Percentiles rank a stretch among this genome's conserved stretches.
phyloP scores from a whole-genome alignment of 2,888 invertebrate genomes.

The Cistogaster globosa region DNA sequence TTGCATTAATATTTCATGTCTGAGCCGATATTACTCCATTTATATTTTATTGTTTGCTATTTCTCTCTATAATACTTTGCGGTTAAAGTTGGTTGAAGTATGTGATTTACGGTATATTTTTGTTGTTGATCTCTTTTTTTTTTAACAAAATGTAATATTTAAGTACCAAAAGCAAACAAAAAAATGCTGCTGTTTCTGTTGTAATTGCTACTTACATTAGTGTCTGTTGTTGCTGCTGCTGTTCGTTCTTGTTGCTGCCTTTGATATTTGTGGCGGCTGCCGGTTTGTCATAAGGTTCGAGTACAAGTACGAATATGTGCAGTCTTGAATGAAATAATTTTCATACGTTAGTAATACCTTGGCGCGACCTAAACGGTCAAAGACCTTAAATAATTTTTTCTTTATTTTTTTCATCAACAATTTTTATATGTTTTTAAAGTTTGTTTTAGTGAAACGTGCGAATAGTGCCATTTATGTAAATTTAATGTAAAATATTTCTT shows the following conservation, averaged over 20 bases:
- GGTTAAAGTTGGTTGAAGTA: conserved; percentile 29
- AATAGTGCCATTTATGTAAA: conserved; percentile 13
- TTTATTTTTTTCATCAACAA: not conserved
- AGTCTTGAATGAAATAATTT: conserved; percentile 53
- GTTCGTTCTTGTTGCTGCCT: conserved; percentile 4
- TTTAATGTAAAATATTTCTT: conserved; percentile 15
- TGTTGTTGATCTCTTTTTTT: not conserved
- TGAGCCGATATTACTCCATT: conserved; percentile 62
- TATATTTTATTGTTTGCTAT: conserved; percentile 23
- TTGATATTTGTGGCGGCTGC: conserved; percentile 39
- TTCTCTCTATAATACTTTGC: conserved; percentile 40
- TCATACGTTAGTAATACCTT: conserved; percentile 53
- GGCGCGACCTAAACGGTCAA: conserved; percentile 69
- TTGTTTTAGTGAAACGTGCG: conserved; percentile 37
- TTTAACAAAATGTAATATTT: conserved; percentile 11
- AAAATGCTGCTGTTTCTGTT: conserved; percentile 15
- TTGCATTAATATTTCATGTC: conserved; percentile 63
- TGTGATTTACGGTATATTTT: conserved; percentile 23
- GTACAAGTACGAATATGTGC: conserved; percentile 26
- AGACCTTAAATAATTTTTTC: conserved; percentile 54
- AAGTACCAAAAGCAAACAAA: not conserved
- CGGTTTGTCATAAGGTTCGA: conserved; percentile 54
- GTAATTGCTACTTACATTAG: conserved; percentile 30
- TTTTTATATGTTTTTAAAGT: conserved; percentile 19
- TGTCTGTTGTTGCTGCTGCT: conserved; percentile 17